These are phyloP conservation scores for Littorina saxatilis DNA, from an alignment of 1,140 invertebrate species.

Conservation along the genomic window DNA sequence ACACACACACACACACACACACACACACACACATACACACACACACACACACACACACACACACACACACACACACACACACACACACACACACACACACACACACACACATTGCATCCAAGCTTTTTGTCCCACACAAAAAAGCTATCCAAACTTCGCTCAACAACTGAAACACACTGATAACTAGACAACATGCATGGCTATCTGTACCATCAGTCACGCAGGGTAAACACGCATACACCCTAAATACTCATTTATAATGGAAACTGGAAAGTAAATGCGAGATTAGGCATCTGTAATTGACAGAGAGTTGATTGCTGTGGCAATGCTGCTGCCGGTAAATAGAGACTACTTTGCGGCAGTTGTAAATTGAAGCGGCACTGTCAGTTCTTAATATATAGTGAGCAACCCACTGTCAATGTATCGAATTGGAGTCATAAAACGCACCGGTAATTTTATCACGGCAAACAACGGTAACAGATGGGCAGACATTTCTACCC, in stretches of 20 bases:
- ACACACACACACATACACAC: slow-evolving; percentile 23
- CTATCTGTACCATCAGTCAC: too few relatives aligned
- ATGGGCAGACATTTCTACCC: not conserved
- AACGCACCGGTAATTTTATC: not conserved
- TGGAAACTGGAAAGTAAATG: too few relatives aligned
- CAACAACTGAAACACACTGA: too few relatives aligned
- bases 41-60: slow-evolving; percentile 26
- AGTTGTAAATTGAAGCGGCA: not conserved
- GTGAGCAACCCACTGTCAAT: not conserved
- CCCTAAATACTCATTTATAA: too few relatives aligned
- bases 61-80: slow-evolving; percentile 23
- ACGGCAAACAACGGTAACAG: not conserved
- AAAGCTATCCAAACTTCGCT: too few relatives aligned
- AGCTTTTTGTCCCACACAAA: too few relatives aligned
- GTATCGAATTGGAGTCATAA: slow-evolving; percentile 3
- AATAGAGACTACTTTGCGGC: not conserved
- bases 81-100: slow-evolving; percentile 18
- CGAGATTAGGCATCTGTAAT: too few relatives aligned
- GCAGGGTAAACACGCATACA: too few relatives aligned
- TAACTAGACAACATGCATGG: too few relatives aligned
- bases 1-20: slow-evolving; percentile 18
- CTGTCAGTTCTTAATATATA: not conserved
- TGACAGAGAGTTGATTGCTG: too few relatives aligned
- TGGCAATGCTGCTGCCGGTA: not conserved
- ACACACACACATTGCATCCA: not conserved